Percentiles rank a stretch among this genome's conserved stretches.
Evolutionary conservation across 2,797 vertebrate genomes (phyloP).

Genomic region (Sebastes oblongus): DNA sequence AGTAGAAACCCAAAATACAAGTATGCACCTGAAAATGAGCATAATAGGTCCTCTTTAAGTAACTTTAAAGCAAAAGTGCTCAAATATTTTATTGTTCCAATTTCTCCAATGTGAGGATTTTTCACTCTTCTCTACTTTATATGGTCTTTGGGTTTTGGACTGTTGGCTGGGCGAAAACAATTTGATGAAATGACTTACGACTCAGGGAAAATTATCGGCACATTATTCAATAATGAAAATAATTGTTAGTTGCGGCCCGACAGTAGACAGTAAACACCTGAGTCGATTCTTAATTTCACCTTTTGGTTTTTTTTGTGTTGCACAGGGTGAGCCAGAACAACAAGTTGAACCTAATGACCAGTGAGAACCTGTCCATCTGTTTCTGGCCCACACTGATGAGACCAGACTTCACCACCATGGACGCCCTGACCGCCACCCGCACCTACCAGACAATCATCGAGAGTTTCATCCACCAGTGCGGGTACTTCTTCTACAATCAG

Average conservation of each 20-base stretch:
- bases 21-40: too few relatives aligned
- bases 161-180: neutral
- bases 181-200: neutral
- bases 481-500: slow-evolving; percentile 91
- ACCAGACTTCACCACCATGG: slow-evolving; percentile 95
- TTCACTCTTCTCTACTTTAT: neutral
- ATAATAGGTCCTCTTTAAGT: neutral
- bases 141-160: neutral
- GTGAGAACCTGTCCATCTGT: slow-evolving; percentile 96
- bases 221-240: neutral
- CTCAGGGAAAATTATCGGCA: neutral
- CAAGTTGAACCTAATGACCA: slow-evolving; percentile 93
- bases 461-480: slow-evolving; percentile 93
- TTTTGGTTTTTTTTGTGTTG: slow-evolving; percentile 64
- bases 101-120: neutral
- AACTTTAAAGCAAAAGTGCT: neutral
- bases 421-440: slow-evolving; percentile 92
- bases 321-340: slow-evolving; percentile 90
- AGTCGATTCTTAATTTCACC: neutral
- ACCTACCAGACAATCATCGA: slow-evolving; percentile 99
- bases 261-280: neutral
- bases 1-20: too few relatives aligned
- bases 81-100: neutral
- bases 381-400: slow-evolving; percentile 97
- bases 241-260: neutral